A percentile compares a stretch with the other conserved stretches of the same genome.
These are phyloP conservation scores for Armadillidium nasatum DNA, from an alignment of 1,140 invertebrate species.

Conservation along the genomic window DNA sequence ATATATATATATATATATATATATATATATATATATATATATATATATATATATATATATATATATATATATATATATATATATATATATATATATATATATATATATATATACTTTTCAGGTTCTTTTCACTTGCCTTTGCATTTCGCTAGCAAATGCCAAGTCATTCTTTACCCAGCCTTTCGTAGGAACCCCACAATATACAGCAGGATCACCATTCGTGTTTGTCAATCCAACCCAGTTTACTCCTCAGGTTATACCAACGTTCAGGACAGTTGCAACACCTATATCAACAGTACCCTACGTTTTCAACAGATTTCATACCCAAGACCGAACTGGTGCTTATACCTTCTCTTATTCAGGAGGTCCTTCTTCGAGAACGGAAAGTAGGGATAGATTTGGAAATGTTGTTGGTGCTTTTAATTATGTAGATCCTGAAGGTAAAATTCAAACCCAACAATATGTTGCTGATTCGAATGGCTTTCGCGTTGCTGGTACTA, in stretches of 20 bases:
- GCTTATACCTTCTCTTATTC: neutral
- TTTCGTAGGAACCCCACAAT: too few species aligned
- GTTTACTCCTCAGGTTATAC: neutral
- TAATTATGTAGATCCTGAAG: slow-evolving; percentile 5
- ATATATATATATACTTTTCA: too few species aligned
- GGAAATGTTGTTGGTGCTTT: neutral
- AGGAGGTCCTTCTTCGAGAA: neutral
- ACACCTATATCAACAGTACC: neutral
- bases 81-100: too few species aligned
- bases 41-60: too few species aligned
- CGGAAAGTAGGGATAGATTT: neutral
- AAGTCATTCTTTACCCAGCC: too few species aligned
- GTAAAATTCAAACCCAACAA: neutral
- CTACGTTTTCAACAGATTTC: neutral
- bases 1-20: too few species aligned
- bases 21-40: too few species aligned
- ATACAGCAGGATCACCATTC: too few species aligned
- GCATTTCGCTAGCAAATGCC: too few species aligned
- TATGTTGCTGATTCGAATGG: neutral
- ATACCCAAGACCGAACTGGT: neutral
- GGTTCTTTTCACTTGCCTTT: too few species aligned
- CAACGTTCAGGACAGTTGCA: neutral
- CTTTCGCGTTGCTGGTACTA: neutral
- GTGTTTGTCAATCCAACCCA: too few species aligned
- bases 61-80: too few species aligned